A percentile compares a stretch with the other conserved stretches of the same genome.
Conservation (phyloP, 2,113 vertebrate species). For the Aplodontia rufa region DNA sequence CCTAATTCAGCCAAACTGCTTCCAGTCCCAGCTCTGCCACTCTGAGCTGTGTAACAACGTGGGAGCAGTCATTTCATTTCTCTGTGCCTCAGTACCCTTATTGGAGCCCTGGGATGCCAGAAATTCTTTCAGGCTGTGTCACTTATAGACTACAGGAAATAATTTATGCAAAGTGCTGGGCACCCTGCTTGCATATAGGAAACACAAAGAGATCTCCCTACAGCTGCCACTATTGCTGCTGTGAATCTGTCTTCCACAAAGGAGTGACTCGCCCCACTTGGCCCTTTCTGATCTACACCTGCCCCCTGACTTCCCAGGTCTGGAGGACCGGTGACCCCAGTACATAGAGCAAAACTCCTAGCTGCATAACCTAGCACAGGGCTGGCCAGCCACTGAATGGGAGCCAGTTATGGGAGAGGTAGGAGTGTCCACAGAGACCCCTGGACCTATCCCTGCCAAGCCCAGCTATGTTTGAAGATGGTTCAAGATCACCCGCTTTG, state of each 20-base stretch:
- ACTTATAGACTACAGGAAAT: fast-evolving
- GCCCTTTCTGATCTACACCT: background rate
- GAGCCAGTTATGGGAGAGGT: background rate
- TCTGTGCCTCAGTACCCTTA: background rate
- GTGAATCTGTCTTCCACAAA: background rate
- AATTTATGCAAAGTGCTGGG: fast-evolving
- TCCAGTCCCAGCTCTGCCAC: background rate
- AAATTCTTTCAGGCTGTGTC: background rate
- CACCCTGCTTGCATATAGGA: background rate
- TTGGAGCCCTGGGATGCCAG: background rate
- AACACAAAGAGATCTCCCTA: background rate
- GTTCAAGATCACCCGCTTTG: background rate
- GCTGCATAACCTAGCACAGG: background rate
- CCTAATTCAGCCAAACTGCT: background rate
- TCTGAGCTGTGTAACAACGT: background rate
- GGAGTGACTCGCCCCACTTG: background rate
- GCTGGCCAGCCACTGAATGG: background rate
- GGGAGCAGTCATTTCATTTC: background rate
- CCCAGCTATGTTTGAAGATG: background rate
- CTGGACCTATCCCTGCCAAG: background rate
- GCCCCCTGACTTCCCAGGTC: background rate
- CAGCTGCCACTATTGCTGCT: background rate
- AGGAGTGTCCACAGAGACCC: fast-evolving
- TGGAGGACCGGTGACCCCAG: background rate
- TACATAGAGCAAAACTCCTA: background rate